phyloP scores from a whole-genome alignment of 1,140 invertebrate species.

The Cydia strobilella region DNA sequence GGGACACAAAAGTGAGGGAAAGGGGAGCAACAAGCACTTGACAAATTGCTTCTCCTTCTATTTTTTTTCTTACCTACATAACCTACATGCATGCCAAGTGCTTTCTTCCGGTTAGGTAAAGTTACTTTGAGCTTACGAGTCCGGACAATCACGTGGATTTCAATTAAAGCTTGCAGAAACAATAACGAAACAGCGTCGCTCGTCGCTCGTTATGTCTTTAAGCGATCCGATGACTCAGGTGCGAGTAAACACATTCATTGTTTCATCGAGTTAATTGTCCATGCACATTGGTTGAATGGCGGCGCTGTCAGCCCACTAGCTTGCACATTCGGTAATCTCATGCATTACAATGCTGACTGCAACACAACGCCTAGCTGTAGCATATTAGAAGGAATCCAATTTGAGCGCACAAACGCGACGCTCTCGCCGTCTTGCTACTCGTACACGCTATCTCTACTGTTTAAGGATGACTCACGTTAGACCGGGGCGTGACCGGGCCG shows the following conservation, averaged over 20 bases:
- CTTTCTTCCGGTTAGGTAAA: too few relatives aligned
- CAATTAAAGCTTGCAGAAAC: neutral
- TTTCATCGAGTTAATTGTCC: constrained; percentile 28
- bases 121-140: too few relatives aligned
- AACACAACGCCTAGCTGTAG: constrained; percentile 1
- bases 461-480: too few relatives aligned
- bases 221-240: constrained; percentile 15
- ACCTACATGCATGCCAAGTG: too few relatives aligned
- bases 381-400: constrained; percentile 27
- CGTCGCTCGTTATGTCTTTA: constrained; percentile 2
- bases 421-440: neutral
- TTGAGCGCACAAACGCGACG: constrained; percentile 12
- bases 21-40: too few relatives aligned
- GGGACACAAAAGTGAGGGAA: too few relatives aligned
- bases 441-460: constrained; percentile 25
- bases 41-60: too few relatives aligned
- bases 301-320: neutral
- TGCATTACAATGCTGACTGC: constrained; percentile 29
- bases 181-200: neutral
- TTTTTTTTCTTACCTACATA: too few relatives aligned
- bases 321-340: constrained; percentile 26
- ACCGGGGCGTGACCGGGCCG: too few relatives aligned
- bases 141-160: neutral
- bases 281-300: constrained; percentile 24
- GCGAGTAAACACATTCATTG: constrained; percentile 8